These are phyloP conservation scores for Empis stercorea DNA, from an alignment of 2,888 invertebrate species.

Conservation along the genomic window DNA sequence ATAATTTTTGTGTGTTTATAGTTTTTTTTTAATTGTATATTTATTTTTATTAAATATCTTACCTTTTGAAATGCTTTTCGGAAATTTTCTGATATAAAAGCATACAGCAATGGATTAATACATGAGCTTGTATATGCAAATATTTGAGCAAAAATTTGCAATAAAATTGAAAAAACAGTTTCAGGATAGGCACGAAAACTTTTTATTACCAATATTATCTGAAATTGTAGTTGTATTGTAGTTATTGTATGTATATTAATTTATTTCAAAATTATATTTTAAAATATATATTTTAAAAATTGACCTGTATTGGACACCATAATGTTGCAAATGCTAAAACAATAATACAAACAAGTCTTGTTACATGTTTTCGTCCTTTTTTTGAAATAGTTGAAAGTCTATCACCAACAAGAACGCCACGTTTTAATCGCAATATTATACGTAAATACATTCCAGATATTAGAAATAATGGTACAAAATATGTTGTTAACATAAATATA, in stretches of 20 bases:
- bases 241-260: no score
- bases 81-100: conserved; percentile 88
- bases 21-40: no score
- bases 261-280: no score
- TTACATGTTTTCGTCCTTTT: conserved; percentile 74
- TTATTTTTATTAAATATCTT: conserved; percentile 13
- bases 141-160: conserved; percentile 64
- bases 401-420: conserved; percentile 62
- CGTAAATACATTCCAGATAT: conserved; percentile 78
- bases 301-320: conserved; percentile 87
- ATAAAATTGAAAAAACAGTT: conserved; percentile 41
- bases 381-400: conserved; percentile 61
- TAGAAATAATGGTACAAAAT: conserved; percentile 71
- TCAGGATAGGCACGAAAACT: conserved; percentile 47
- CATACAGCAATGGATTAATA: conserved; percentile 87
- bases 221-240: no score
- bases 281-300: conserved; percentile 3
- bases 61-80: conserved; percentile 70
- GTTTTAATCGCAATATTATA: conserved; percentile 80
- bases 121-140: conserved; percentile 88
- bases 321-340: conserved; percentile 88
- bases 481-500: conserved; percentile 73
- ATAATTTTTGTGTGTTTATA: no score
- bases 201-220: conserved; percentile 67
- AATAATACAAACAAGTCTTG: conserved; percentile 79